Base-by-base conservation (phyloP, 2,797 vertebrate genomes). In the Enteromius treurensis region DNA sequence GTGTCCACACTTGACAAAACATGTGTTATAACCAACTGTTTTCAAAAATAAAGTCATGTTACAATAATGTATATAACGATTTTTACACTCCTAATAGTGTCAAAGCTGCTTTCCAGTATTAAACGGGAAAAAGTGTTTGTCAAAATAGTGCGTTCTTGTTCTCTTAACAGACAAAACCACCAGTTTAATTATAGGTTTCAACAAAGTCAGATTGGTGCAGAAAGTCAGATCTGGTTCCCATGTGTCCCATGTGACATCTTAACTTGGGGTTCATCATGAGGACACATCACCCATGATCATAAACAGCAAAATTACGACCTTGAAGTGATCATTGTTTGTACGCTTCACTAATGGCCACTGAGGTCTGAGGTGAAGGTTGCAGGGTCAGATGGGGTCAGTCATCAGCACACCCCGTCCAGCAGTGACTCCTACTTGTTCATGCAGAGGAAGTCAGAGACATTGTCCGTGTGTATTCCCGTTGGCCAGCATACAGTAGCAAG, bases 331-430 rank as follows among this genome's bases (percentile, higher is more conserved):
- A 2, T 14, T n/a, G 49, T 55, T 8, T 53, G 49, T 21, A 34
- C 0, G 1, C 71, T 74, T 74, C 29, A 74, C 29, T 53, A 34
- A 74, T 34, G 29, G 47, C 29, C 29, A 14, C 47, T n/a, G 3
- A 58, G 1, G 4, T 42, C n/a, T 53, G 15, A 23, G 8, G 67
- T 80, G 34, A 58, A 42, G 49, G 34, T 23, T 2, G 1, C 67
- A 4, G 64, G 84, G 58, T 82, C 86, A 82, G 55, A 79, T 42
- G 1, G 6, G 62, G 29, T 64, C 62, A 80, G 89, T 87, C 84
- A 83, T 88, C 60, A 1, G 37, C 10, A 9, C 55, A 26, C 4
- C 11, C 4, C 10, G 0, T 23, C 55, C n/a, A 26, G 23, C 58
- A 32, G 15, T 34, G 62, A 64, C 6, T 6, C 5, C 15, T 15